Conservation (phyloP, 2,888 invertebrate genomes). For the Dryococelus australis region DNA sequence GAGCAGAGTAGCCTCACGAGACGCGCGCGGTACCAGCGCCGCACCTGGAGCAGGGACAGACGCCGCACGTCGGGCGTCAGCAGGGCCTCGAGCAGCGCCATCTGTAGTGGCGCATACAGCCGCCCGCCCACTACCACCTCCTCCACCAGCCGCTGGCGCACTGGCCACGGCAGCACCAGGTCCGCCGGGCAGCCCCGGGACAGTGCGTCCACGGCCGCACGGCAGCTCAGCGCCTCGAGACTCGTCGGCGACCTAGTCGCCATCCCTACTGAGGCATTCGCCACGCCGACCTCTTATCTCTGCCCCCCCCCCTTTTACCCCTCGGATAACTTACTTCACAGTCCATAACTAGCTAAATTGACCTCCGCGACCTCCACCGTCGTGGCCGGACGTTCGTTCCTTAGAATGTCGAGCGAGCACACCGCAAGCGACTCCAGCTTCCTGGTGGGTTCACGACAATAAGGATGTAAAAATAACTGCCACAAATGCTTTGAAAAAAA, state of each 20-base stretch:
- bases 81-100: slow-evolving; percentile 42
- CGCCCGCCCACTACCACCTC: slow-evolving; percentile 41
- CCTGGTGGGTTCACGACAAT: too few species aligned
- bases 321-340: neutral
- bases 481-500: too few species aligned
- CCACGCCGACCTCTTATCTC: slow-evolving; percentile 23
- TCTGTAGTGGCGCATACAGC: slow-evolving; percentile 43
- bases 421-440: too few species aligned
- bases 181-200: slow-evolving; percentile 36
- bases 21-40: slow-evolving; percentile 41
- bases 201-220: slow-evolving; percentile 37
- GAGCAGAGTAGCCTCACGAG: slow-evolving; percentile 42
- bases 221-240: slow-evolving; percentile 37
- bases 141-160: slow-evolving; percentile 44
- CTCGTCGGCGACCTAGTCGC: slow-evolving; percentile 20
- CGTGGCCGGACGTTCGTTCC: neutral
- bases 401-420: neutral
- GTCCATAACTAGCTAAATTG: neutral
- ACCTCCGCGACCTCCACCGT: neutral
- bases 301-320: too few species aligned
- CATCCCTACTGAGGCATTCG: neutral
- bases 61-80: slow-evolving; percentile 42
- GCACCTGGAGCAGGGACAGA: slow-evolving; percentile 42
- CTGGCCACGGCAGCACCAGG: slow-evolving; percentile 38
- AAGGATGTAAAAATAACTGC: too few species aligned